Base-by-base conservation (phyloP, 1,140 invertebrate genomes). In the Drosophila willistoni region DNA sequence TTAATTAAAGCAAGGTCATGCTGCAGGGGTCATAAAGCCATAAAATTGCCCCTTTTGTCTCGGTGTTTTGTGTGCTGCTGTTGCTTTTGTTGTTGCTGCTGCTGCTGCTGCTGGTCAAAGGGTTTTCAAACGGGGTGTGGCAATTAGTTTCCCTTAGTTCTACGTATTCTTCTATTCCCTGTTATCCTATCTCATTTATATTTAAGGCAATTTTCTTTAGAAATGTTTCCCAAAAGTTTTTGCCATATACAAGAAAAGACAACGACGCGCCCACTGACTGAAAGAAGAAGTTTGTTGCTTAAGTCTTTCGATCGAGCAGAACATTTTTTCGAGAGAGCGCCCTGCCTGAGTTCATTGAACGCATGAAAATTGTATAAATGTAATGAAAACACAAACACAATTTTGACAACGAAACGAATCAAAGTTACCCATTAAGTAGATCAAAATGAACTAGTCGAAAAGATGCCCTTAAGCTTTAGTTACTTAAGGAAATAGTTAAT, bases 281-380 rank as follows among this genome's bases (percentile, higher is more conserved):
- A 33, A 29, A 55, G 25, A 84, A 84, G 78, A 67, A 85, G 86
- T 90, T 90, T 77, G 72, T 77, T 67, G 81, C 71, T 65, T 74
- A 64, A 79, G 79, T 81, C 78, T 85, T 85, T 80, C 60, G 81
- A 73, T 65, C 61, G 19, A 25, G 17, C 14, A 14, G 17, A 54
- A 47, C 44, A 19, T 47, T 47, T 47, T 14, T 6, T 7, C 29
- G 34, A 36, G 9, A 57, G 33, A 57, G 14, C n/a, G 10, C 13
- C 29, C 29, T 29, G 12, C 7, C 13, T 13, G 19, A 59, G 56
- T 59, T 59, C 56, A 59, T 36, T 36, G 56, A 59, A 59, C 56
- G 56, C 56, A 59, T 36, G 56, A 59, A 36, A 59, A 59, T 59
- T 17, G 44, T 51, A 22, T 19, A 51, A 51, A 51, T 51, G 44